These are phyloP conservation scores for Opisthocomus hoazin DNA, from an alignment of 2,113 vertebrate genomes.

Conservation along the genomic window DNA sequence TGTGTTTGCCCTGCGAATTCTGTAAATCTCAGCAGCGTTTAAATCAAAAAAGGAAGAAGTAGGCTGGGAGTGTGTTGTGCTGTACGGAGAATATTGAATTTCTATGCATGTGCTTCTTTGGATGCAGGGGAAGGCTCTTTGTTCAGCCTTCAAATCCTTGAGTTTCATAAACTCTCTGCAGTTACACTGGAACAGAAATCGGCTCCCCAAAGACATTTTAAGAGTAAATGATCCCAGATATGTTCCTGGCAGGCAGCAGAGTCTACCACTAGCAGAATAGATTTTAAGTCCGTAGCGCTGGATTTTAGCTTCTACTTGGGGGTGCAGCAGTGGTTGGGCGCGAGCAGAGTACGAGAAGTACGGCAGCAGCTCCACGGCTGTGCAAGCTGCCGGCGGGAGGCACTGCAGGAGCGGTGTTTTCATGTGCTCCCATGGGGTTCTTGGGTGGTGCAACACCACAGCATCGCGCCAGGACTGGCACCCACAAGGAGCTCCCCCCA, in stretches of 20 bases:
- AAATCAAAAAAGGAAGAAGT: neutral
- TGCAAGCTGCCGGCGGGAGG: neutral
- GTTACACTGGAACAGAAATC: neutral
- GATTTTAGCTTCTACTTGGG: neutral
- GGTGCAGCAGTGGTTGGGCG: rapidly evolving
- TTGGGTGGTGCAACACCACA: neutral
- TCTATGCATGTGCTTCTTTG: neutral
- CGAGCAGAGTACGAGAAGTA: rapidly evolving
- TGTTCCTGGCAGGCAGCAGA: neutral
- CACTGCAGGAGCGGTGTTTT: neutral
- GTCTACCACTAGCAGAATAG: neutral
- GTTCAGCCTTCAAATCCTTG: neutral
- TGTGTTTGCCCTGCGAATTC: neutral
- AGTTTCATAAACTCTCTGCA: neutral
- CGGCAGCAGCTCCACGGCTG: rapidly evolving
- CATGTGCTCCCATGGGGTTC: neutral
- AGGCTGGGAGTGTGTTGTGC: neutral
- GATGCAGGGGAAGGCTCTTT: neutral
- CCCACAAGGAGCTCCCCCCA: neutral
- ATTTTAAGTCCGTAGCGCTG: neutral
- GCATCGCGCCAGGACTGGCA: neutral
- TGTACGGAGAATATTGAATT: neutral
- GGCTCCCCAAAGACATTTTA: neutral
- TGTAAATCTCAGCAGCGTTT: neutral
- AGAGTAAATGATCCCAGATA: neutral